phyloP scores from a whole-genome alignment of 2,888 invertebrate species.

The Fragum sueziense region DNA sequence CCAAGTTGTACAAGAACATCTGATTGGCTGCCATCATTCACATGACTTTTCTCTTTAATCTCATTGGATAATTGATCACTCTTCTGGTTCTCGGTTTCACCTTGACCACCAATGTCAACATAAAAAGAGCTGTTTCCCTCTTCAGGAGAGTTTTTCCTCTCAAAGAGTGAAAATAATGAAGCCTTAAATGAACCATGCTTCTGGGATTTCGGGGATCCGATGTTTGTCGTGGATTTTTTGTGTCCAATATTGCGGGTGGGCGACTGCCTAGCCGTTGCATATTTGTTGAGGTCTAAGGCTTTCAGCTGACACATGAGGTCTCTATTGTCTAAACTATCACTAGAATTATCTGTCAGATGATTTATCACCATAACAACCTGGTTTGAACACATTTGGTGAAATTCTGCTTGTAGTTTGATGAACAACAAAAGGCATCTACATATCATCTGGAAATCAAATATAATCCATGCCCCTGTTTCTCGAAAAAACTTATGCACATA shows the following conservation, averaged over 20 bases:
- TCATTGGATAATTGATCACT: not conserved
- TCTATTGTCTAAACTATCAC: slow-evolving; percentile 63
- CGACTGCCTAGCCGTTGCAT: slow-evolving; percentile 45
- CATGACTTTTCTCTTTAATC: slow-evolving; percentile 15
- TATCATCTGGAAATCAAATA: slow-evolving; percentile 64
- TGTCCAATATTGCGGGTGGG: slow-evolving; percentile 56
- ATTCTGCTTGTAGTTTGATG: slow-evolving; percentile 72
- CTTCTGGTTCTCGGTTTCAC: not conserved
- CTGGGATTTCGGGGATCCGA: slow-evolving; percentile 58
- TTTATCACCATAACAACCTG: slow-evolving; percentile 67
- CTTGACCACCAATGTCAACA: slow-evolving; percentile 62
- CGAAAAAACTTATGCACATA: no score
- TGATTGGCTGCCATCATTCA: slow-evolving; percentile 53
- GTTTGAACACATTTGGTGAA: slow-evolving; percentile 70
- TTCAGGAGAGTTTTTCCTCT: slow-evolving; percentile 69
- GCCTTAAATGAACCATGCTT: slow-evolving; percentile 66
- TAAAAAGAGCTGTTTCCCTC: slow-evolving; percentile 72
- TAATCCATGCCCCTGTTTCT: not conserved
- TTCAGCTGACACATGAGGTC: slow-evolving; percentile 68
- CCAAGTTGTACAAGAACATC: slow-evolving; percentile 64
- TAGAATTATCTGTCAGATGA: slow-evolving; percentile 61
- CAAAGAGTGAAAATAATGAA: slow-evolving; percentile 73
- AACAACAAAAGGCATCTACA: slow-evolving; percentile 70
- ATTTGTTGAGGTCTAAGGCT: slow-evolving; percentile 60
- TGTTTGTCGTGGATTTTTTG: slow-evolving; percentile 49